phyloP scores from a whole-genome alignment of 2,113 vertebrate species.

The Trematocara variabile region DNA sequence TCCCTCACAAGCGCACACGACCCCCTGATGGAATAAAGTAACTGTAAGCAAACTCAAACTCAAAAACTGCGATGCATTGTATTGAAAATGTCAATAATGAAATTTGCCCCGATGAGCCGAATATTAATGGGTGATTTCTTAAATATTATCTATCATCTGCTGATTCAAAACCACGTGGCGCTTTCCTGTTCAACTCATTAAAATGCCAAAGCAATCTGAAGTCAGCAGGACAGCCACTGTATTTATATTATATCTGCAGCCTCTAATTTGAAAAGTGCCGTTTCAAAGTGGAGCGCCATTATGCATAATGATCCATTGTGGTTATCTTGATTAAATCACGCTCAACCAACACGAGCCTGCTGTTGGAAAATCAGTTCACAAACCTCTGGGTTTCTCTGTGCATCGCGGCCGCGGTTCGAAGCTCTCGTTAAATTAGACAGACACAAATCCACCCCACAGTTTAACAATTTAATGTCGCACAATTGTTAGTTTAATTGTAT shows the following conservation, averaged over 20 bases:
- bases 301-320: constrained; percentile 34
- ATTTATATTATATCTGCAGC: constrained; percentile 12
- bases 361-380: background rate
- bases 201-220: background rate
- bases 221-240: background rate
- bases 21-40: background rate
- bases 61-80: background rate
- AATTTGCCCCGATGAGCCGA: background rate
- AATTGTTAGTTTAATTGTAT: background rate
- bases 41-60: background rate
- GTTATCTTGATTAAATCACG: constrained; percentile 44
- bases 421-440: background rate
- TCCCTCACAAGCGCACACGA: background rate
- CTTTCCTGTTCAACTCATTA: constrained; percentile 1
- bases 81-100: background rate
- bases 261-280: constrained; percentile 23
- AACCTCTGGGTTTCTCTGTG: background rate
- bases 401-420: background rate
- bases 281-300: constrained; percentile 16
- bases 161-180: background rate
- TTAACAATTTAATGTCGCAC: background rate
- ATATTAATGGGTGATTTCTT: background rate
- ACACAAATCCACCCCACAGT: background rate
- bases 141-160: background rate
- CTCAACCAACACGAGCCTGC: background rate